phyloP scores from a whole-genome alignment of 1,140 invertebrate genomes.

The Pogonognathellus flavescens region DNA sequence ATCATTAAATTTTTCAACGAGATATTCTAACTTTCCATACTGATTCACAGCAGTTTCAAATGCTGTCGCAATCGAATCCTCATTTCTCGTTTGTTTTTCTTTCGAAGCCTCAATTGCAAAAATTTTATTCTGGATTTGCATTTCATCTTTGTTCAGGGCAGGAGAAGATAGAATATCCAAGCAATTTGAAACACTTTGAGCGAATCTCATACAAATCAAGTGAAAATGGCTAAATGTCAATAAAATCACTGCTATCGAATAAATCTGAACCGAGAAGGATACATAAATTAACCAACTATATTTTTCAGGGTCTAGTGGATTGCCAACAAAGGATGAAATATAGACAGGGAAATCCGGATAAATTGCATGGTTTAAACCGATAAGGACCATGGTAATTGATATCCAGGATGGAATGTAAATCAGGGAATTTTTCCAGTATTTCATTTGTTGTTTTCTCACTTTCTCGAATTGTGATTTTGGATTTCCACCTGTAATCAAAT shows the following conservation, averaged over 20 bases:
- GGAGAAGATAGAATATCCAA: not conserved
- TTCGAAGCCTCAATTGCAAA: not conserved
- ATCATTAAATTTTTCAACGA: conserved; percentile 18
- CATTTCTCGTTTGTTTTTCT: not conserved
- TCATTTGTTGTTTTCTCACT: not conserved
- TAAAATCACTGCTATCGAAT: not conserved
- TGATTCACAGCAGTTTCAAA: not conserved
- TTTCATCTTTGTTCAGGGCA: not conserved
- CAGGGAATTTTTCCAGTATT: not conserved
- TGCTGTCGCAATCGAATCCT: too few species aligned
- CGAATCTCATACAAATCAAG: conserved; percentile 26
- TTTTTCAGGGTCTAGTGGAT: conserved; percentile 18
- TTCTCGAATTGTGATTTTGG: not conserved
- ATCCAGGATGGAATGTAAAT: not conserved
- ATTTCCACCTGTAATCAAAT: not conserved
- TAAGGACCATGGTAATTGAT: not conserved
- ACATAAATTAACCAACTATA: not conserved
- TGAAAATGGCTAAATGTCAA: conserved; percentile 22
- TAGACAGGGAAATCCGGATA: not conserved
- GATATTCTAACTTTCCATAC: conserved; percentile 9
- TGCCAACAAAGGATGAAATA: conserved; percentile 18
- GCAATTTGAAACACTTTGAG: conserved; percentile 18
- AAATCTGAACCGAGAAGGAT: not conserved
- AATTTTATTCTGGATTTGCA: not conserved
- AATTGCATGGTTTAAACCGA: conserved; percentile 1